Percentiles rank a stretch among this genome's conserved stretches.
These are phyloP conservation scores for Apogon talboti DNA, from an alignment of 2,797 vertebrate genomes.

Conservation along the genomic window DNA sequence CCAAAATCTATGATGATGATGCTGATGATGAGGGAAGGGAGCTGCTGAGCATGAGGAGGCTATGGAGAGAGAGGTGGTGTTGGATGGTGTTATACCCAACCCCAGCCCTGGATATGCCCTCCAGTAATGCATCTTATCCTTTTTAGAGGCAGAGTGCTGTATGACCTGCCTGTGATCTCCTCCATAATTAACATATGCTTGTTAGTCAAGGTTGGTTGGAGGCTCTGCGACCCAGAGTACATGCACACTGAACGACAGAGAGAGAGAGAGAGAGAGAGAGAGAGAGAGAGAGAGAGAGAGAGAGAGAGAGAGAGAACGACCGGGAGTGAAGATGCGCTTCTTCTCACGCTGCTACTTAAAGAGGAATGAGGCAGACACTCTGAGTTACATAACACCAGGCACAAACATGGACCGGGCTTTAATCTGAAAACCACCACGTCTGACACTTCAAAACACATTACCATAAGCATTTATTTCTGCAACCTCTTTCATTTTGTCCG, in stretches of 20 bases:
- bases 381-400: conserved; percentile 54
- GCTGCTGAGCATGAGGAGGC: conserved; percentile 14
- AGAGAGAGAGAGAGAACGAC: conserved; percentile 12
- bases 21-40: conserved; percentile 2
- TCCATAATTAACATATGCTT: conserved; percentile 99
- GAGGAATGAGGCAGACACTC: conserved; percentile 26
- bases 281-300: conserved; percentile 17
- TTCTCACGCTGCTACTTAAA: conserved; percentile 35
- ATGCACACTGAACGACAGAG: conserved; percentile 31
- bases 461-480: conserved; percentile 42
- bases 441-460: conserved; percentile 34
- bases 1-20: too few species aligned
- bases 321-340: conserved; percentile 24
- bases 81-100: conserved; percentile 80
- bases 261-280: conserved; percentile 8
- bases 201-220: conserved; percentile 96
- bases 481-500: conserved; percentile 47
- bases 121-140: conserved; percentile 90
- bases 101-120: conserved; percentile 89
- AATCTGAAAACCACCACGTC: conserved; percentile 23
- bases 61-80: conserved; percentile 15
- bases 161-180: conserved; percentile 97
- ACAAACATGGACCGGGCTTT: conserved; percentile 13
- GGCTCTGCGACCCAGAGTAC: conserved; percentile 74
- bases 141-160: conserved; percentile 91